Evolutionary conservation across 2,888 invertebrate species (phyloP).

Genomic region (Anorthoa munda): DNA sequence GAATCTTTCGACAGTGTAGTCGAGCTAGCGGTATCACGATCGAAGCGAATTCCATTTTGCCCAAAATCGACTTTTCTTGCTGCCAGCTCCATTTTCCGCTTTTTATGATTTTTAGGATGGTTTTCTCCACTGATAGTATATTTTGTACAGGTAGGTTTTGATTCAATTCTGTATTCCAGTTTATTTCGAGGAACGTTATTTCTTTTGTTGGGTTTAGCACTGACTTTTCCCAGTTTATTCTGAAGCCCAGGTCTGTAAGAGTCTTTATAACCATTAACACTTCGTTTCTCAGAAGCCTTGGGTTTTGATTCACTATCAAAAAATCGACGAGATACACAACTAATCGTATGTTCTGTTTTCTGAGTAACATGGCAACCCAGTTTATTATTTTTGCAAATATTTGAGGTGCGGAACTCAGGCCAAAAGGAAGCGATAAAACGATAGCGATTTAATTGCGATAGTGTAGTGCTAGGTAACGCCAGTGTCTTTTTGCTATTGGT

Average conservation of each 20-base stretch:
- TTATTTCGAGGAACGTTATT: neutral
- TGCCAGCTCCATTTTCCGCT: slow-evolving; percentile 4
- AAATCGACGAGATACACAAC: neutral
- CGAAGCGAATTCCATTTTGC: slow-evolving; percentile 14
- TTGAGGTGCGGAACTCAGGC: slow-evolving; percentile 4
- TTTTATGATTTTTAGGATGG: neutral
- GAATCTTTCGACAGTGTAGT: neutral
- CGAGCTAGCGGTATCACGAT: slow-evolving; percentile 2
- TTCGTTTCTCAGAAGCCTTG: neutral
- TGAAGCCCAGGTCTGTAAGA: neutral
- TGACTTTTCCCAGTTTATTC: slow-evolving; percentile 9
- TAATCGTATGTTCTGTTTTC: neutral
- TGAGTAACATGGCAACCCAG: slow-evolving; percentile 3
- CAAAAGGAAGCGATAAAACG: neutral
- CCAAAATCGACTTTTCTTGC: slow-evolving; percentile 3
- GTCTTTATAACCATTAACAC: neutral
- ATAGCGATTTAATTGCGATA: slow-evolving; percentile 2
- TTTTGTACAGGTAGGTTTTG: neutral
- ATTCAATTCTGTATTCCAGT: slow-evolving; percentile 1
- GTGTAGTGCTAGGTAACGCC: slow-evolving; percentile 12
- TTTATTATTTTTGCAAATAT: slow-evolving; percentile 6
- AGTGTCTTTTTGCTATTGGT: slow-evolving; percentile 10
- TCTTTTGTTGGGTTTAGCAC: neutral
- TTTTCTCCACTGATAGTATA: neutral
- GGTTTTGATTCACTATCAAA: slow-evolving; percentile 1